Conservation (phyloP, 1,140 invertebrate genomes). For the Bombus sylvicola region DNA sequence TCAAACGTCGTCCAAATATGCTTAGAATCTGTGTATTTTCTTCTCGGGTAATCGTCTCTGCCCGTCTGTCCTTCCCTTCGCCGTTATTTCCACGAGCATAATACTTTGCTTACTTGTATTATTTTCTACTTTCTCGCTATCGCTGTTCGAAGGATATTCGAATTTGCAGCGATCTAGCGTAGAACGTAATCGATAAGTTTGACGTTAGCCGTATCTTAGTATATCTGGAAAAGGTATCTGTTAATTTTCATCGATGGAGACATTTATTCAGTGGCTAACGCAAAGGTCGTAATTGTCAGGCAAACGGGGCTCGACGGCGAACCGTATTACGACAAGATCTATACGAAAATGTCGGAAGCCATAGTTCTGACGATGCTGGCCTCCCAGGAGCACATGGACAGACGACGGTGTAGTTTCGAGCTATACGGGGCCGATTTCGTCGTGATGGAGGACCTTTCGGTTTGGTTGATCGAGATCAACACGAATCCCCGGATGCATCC, state of each 20-base stretch:
- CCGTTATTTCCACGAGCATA: neutral
- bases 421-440: conserved; percentile 97
- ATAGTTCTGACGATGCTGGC: conserved; percentile 91
- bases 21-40: no score
- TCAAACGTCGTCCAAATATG: conserved; percentile 40
- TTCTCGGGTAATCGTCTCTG: no score
- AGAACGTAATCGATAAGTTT: no score
- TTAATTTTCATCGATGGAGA: neutral
- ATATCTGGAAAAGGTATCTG: no score
- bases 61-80: neutral
- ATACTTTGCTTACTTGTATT: no score
- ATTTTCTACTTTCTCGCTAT: neutral
- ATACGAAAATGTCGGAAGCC: conserved; percentile 93
- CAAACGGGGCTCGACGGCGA: conserved; percentile 73
- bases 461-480: conserved; percentile 97
- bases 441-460: conserved; percentile 91
- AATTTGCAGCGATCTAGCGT: no score
- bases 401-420: conserved; percentile 92
- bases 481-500: conserved; percentile 92
- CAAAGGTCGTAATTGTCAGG: neutral
- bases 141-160: neutral
- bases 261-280: neutral
- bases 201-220: no score
- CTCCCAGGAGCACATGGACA: conserved; percentile 89
- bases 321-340: conserved; percentile 88